phyloP scores from a whole-genome alignment of 2,797 vertebrate species.

The Peromyscus aztecus region DNA sequence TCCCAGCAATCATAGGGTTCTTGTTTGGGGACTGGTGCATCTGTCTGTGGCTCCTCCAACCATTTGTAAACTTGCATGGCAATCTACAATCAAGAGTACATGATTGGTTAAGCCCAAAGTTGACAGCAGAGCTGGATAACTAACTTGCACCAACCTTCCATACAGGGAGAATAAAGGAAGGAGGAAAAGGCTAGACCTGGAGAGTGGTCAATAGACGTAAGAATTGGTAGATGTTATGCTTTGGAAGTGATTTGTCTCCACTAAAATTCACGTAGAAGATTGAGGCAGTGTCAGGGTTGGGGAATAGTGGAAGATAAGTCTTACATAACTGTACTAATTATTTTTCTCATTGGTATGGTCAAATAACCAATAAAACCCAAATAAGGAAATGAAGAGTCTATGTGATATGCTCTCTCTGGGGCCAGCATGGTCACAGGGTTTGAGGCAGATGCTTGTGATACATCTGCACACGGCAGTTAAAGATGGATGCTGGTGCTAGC shows the following conservation, averaged over 20 bases:
- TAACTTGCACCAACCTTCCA: neutral
- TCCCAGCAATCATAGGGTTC: accelerated
- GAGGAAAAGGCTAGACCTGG: accelerated
- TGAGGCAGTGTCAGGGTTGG: neutral
- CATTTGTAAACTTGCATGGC: neutral
- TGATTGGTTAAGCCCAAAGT: neutral
- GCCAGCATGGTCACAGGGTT: neutral
- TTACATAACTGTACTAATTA: neutral
- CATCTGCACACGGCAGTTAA: neutral
- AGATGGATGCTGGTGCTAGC: neutral
- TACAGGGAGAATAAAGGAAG: too few species aligned
- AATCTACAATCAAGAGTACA: accelerated
- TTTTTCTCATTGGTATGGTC: neutral
- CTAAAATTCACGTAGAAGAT: neutral
- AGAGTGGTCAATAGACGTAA: neutral
- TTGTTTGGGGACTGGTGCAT: neutral
- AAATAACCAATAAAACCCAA: neutral
- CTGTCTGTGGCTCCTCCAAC: neutral
- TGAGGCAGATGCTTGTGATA: neutral
- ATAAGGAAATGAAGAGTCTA: too few species aligned
- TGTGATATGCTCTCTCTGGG: neutral
- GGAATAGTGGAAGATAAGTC: neutral
- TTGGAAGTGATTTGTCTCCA: too few species aligned
- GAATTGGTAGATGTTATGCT: neutral
- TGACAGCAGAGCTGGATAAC: neutral